Conservation (phyloP, 2,113 vertebrate genomes). For the Pteropus alecto region DNA sequence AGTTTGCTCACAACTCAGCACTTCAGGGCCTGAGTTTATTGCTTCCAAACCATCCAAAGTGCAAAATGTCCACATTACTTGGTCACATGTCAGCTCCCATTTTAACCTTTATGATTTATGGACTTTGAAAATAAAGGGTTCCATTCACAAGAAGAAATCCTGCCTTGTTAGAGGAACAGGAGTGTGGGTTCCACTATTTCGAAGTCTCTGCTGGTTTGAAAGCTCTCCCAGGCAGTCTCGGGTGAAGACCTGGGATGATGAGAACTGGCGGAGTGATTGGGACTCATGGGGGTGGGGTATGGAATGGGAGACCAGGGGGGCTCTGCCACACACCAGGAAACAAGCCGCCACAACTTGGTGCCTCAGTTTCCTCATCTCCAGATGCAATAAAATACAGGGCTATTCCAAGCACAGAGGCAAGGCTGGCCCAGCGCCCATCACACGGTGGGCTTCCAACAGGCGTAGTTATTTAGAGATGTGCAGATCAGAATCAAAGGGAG, state of each 20-base stretch:
- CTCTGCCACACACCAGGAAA: accelerated
- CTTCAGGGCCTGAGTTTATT: neutral
- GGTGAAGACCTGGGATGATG: neutral
- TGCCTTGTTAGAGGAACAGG: neutral
- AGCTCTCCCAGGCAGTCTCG: neutral
- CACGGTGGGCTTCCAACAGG: neutral
- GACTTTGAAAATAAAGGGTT: neutral
- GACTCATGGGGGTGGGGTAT: accelerated
- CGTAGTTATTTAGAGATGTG: neutral
- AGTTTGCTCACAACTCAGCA: conserved; percentile 10
- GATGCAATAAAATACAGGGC: accelerated
- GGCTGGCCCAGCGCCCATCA: neutral
- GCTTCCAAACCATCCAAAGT: conserved; percentile 36
- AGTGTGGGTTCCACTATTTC: neutral
- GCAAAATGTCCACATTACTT: neutral
- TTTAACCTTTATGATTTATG: conserved; percentile 35
- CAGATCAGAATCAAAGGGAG: accelerated
- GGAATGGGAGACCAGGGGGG: too few relatives aligned
- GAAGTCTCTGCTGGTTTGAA: neutral
- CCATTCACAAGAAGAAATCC: conserved; percentile 28
- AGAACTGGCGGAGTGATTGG: neutral
- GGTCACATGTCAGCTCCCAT: conserved; percentile 8
- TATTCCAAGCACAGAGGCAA: too few relatives aligned
- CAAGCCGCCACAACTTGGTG: too few relatives aligned
- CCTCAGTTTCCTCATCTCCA: neutral